Base-by-base conservation (phyloP, 2,888 invertebrate species). In the Diarsia dahlii region DNA sequence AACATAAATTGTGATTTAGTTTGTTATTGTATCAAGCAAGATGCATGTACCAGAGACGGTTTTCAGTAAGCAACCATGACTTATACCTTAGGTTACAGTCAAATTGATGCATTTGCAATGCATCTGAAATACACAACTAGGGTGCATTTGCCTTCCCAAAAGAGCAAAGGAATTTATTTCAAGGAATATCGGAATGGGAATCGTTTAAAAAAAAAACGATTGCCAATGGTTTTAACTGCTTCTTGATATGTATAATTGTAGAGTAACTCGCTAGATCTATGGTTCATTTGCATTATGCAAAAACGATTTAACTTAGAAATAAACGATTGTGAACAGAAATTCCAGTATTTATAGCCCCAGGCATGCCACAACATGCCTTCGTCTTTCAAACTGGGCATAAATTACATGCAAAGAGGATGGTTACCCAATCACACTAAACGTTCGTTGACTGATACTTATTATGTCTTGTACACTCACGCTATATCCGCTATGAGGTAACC, bases 1-100 rank as follows among this genome's bases (percentile, higher is more conserved):
- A 71, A 62, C 85, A 77, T 85, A 82, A 87, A 85, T 77, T 70
- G n/a, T 69, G 56, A 48, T 68, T 46, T 54, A 79, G 76, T 85
- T 87, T 87, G 77, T 85, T 79, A 68, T 81, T 63, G 18, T 62
- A 70, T 64, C 56, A 56, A 28, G 50, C 45, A 60, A 28, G 75
- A 64, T 65, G 64, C 68, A 84, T 34, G 71, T n/a, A 67, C 56
- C 84, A 71, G 68, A 80, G 34, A 64, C 28, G 71, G 28, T 18
- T 65, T 60, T 28, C 54, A 50, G 67, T 67, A 76, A 76, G 58
- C 70, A 72, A 58, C 15, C 56, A 50, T 65, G 62, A 76, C 54
- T 67, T 28, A 9, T 13, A 39, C 15, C 76, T 56, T 63, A 60
- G 50, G 48, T 80, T 54, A 71, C 18, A 9, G 48, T 58, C n/a